Evolutionary conservation across 2,888 invertebrate genomes (phyloP).

Genomic region (Parascotia fuliginaria): DNA sequence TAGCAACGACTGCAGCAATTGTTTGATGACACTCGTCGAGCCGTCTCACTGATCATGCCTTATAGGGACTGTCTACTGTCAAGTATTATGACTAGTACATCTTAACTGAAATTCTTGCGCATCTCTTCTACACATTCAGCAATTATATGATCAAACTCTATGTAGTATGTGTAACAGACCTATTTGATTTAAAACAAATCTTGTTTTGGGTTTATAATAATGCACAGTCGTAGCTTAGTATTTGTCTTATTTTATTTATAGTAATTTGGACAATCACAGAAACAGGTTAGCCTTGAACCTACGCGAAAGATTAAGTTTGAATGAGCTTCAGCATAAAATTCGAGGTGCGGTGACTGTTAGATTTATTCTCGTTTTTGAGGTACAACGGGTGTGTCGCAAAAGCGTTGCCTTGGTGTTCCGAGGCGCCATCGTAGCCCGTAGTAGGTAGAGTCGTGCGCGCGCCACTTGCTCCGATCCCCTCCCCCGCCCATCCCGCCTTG

Average conservation of each 20-base stretch:
- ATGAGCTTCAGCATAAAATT: constrained; percentile 56
- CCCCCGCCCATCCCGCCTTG: constrained; percentile 61
- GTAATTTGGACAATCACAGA: constrained; percentile 46
- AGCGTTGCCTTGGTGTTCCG: constrained; percentile 79
- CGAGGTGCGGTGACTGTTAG: constrained; percentile 61
- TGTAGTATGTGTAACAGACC: no score
- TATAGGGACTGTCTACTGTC: constrained; percentile 45
- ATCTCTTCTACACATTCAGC: not conserved
- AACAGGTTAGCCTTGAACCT: constrained; percentile 75
- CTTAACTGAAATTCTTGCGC: not conserved
- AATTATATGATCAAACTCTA: no score
- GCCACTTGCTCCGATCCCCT: constrained; percentile 73
- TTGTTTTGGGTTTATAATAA: not conserved
- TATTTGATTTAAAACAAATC: constrained; percentile 6
- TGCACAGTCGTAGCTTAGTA: not conserved
- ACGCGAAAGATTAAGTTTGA: constrained; percentile 59
- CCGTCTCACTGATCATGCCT: constrained; percentile 51
- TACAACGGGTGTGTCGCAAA: constrained; percentile 80
- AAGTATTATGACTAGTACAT: constrained; percentile 40
- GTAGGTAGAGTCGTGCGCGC: constrained; percentile 82
- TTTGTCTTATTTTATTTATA: constrained; percentile 46
- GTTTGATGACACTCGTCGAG: constrained; percentile 67
- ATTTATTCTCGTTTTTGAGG: constrained; percentile 69
- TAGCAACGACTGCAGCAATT: constrained; percentile 57
- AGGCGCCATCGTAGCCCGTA: constrained; percentile 80